Evolutionary conservation across 2,113 vertebrate species (phyloP), one percentile per base, ranked within the genome.

Genomic region (Phalacrocorax brasilianus): DNA sequence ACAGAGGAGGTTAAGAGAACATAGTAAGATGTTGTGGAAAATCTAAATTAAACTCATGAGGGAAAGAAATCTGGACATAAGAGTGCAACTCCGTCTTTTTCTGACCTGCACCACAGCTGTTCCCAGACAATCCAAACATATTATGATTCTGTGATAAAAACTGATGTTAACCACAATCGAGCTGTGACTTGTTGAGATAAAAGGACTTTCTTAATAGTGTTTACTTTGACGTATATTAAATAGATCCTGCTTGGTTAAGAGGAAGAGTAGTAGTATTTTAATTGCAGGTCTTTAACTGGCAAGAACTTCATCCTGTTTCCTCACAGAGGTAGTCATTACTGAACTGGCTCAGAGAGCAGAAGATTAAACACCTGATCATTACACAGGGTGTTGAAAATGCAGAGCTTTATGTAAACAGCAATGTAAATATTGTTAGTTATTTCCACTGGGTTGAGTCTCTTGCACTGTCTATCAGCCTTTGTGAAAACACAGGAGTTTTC

Each of bases 181-280:
- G 89, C 76, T 87, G 56, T 26, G 35, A 95, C 89, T 89, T 58
- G 80, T 12, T 49, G 58, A 93, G 73, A 85, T 89, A 91, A 95
- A 89, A 91, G 6, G 11, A 56, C 65, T 91, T 94, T 74, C 83
- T 74, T 68, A 78, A 75, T 12, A 49, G 52, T 49, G 80, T 77
- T 94, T 89, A 78, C 70, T 75, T 67, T 55, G 1, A 58, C 27
- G 50, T 49, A 38, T 52, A 62, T 81, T 91, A 81, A 86, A 73
- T 9, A 83, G 1, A 72, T 13, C 33, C 70, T 85, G 45, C 56
- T 47, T 49, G 52, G 47, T 67, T 85, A 75, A 77, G 68, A 74
- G 85, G 38, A 91, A 87, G 21, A 67, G 79, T 45, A 88, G 38
- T 55, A 95, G 40, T 61, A 89, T n/a, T 88, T 93, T 82, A 94